These are phyloP conservation scores for Oscheius sp. DNA, from an alignment of 2,888 invertebrate genomes.

Conservation along the genomic window DNA sequence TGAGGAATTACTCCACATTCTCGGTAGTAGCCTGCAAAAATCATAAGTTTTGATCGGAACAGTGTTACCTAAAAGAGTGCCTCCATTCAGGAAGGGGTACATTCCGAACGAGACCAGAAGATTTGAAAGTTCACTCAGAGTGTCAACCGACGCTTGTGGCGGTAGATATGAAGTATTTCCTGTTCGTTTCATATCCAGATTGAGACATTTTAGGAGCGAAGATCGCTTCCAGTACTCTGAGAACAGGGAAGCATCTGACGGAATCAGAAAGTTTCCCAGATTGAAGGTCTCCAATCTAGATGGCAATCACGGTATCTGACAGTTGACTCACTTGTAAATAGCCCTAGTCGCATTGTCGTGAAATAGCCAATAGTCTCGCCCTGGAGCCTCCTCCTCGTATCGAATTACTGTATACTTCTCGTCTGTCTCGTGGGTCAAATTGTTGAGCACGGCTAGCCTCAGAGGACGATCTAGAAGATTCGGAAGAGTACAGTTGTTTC, in stretches of 20 bases:
- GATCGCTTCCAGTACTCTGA: conserved; percentile 36
- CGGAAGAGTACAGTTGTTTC: conserved; percentile 29
- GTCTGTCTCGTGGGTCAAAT: not conserved
- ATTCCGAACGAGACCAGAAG: conserved; percentile 35
- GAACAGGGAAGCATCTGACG: not conserved
- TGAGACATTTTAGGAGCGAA: conserved; percentile 1
- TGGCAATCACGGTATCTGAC: not conserved
- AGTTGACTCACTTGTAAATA: conserved; percentile 28
- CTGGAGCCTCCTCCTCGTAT: conserved; percentile 19
- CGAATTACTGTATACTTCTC: conserved; percentile 25
- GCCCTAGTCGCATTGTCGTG: conserved; percentile 24
- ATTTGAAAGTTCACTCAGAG: conserved; percentile 35
- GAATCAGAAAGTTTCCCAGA: conserved; percentile 29
- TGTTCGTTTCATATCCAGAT: conserved; percentile 16
- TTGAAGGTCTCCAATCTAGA: conserved; percentile 30
- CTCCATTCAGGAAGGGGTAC: conserved; percentile 42
- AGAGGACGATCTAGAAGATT: conserved; percentile 12
- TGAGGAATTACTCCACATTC: conserved; percentile 46
- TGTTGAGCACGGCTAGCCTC: not conserved
- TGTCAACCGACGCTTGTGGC: conserved; percentile 5
- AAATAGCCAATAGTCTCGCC: conserved; percentile 36
- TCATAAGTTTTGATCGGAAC: not conserved
- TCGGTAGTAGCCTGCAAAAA: conserved; percentile 39
- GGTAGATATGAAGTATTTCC: not conserved
- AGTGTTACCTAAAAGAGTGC: conserved; percentile 37